Base-by-base conservation (phyloP, 2,113 vertebrate genomes). In the Scomber scombrus region DNA sequence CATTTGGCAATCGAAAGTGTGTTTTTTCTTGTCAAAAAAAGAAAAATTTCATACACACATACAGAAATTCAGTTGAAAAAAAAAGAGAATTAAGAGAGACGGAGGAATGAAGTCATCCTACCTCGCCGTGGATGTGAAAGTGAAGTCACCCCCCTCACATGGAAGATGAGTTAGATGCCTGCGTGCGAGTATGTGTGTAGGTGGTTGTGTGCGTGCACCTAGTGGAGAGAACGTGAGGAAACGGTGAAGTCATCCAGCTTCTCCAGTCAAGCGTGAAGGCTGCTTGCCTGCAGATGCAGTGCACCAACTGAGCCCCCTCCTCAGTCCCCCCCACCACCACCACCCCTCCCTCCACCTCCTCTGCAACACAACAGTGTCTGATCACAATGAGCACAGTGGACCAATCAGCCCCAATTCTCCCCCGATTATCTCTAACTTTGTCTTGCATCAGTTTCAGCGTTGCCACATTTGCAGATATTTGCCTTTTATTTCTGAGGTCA, bases 241-340 rank as follows among this genome's bases (percentile, higher is more conserved):
- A n/a, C 11, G 85, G 76, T 93, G 88, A 92, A 86, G 83, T 91
- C 89, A 91, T 88, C 87, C 74, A 70, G 57, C 71, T 55, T 87
- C 71, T 83, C 73, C 75, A 84, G 63, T 89, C 75, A 56, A 91
- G 86, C 82, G 62, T 89, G 87, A 92, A 90, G 11, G 34, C 63
- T 71, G 83, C 84, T 71, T 64, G 50, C 81, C 75, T 87, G 79
- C 80, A 82, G 86, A 76, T 80, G 73, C 77, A 82, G 23, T 75
- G 74, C 80, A 79, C 68, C 79, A 77, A 56, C 26, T 4, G 14
- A 72, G 52, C 73, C 64, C n/a, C 40, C 55, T 50, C 60, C 50
- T 31, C 72, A 60, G 2, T 11, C 34, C 60, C 26, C 54, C 49
- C 23, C 23, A 26, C 23, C 23, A 26, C 23, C 23, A 26, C 23